Percentiles rank a stretch among this genome's conserved stretches.
Conservation (phyloP, 2,888 invertebrate genomes). For the Watsonalla cultraria region DNA sequence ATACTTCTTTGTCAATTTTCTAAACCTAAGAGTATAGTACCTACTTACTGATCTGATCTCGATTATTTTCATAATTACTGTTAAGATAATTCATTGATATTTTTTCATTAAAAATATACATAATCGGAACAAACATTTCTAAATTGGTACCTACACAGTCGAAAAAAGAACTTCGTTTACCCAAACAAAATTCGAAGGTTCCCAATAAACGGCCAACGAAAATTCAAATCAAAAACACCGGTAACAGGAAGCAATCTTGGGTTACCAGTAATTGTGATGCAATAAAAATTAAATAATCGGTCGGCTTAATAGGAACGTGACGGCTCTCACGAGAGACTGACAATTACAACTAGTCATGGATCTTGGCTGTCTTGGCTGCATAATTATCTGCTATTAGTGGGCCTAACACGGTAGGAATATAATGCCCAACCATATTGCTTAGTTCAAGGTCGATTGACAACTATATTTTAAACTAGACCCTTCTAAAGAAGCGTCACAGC, state of each 20-base stretch:
- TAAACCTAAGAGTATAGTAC: no score
- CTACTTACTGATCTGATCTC: no score
- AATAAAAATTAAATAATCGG: conserved; percentile 15
- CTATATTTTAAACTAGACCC: no score
- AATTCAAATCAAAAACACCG: background rate
- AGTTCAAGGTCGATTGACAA: background rate
- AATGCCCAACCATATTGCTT: background rate
- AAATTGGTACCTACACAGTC: no score
- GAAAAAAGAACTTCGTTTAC: background rate
- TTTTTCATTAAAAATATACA: no score
- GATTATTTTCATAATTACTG: no score
- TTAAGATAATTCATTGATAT: no score
- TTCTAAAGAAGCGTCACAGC: no score
- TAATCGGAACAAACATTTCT: no score
- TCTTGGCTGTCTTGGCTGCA: background rate
- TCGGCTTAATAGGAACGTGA: conserved; percentile 22
- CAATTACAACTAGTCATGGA: background rate
- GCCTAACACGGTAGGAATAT: background rate
- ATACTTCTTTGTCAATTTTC: no score
- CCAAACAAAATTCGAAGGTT: conserved; percentile 11
- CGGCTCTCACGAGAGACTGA: conserved; percentile 17
- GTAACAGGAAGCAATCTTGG: conserved; percentile 14
- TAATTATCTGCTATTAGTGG: background rate
- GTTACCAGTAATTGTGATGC: conserved; percentile 12
- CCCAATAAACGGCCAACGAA: background rate